phyloP scores from a whole-genome alignment of 2,888 invertebrate species.

The Piscicola geometra region DNA sequence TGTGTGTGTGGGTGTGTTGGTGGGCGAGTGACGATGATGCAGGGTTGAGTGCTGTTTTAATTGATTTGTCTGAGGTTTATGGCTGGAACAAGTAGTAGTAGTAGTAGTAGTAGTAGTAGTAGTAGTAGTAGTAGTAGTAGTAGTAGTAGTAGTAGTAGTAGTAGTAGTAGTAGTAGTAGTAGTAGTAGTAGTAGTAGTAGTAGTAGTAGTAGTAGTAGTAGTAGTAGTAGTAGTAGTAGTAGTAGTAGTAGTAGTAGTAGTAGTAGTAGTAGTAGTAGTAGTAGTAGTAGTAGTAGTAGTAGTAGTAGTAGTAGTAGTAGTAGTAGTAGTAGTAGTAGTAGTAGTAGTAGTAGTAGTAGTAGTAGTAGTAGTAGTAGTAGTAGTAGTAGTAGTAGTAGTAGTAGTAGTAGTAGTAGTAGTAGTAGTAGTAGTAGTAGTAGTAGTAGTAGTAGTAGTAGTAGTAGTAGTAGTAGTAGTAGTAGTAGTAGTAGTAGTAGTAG shows the following conservation, averaged over 20 bases:
- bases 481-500: constrained; percentile 29
- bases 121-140: constrained; percentile 24
- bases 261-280: constrained; percentile 31
- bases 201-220: constrained; percentile 31
- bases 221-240: constrained; percentile 23
- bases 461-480: constrained; percentile 30
- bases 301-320: constrained; percentile 29
- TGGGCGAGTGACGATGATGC: neutral
- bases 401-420: constrained; percentile 16
- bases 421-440: constrained; percentile 13
- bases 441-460: constrained; percentile 31
- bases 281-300: constrained; percentile 29
- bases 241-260: constrained; percentile 28
- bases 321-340: constrained; percentile 9
- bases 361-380: constrained; percentile 2
- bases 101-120: constrained; percentile 25
- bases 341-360: constrained; percentile 29
- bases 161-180: constrained; percentile 20
- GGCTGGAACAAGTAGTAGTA: constrained; percentile 5
- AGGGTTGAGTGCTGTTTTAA: neutral
- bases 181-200: constrained; percentile 23
- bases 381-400: constrained; percentile 7
- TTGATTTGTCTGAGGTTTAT: neutral
- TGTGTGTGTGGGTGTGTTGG: too few species aligned
- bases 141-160: constrained; percentile 25